Evolutionary conservation across 2,113 vertebrate species (phyloP).

Genomic region (Campylomormyrus tamandua): DNA sequence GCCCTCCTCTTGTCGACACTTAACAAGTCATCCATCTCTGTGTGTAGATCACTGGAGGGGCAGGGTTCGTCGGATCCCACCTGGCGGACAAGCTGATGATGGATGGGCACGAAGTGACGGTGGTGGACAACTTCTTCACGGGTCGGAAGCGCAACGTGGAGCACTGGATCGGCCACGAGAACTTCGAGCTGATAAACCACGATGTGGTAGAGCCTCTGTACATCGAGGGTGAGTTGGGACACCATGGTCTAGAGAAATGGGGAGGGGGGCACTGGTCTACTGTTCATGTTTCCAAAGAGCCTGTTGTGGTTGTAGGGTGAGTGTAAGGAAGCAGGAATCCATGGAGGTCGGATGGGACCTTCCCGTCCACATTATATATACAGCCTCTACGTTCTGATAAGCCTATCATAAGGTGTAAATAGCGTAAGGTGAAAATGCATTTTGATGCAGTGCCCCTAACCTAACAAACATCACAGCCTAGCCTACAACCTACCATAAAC

Average conservation of each 20-base stretch:
- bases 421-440: not conserved
- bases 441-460: not conserved
- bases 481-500: not conserved
- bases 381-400: not conserved
- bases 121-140: constrained; percentile 99
- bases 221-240: constrained; percentile 79
- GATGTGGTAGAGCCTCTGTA: constrained; percentile 97
- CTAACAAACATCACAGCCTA: not conserved
- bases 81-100: constrained; percentile 99
- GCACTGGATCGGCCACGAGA: constrained; percentile 98
- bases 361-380: not conserved
- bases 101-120: constrained; percentile 97
- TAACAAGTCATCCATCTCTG: not conserved
- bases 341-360: not conserved
- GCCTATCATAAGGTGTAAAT: too few relatives aligned
- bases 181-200: constrained; percentile 98
- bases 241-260: not conserved
- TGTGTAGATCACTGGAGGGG: constrained; percentile 88
- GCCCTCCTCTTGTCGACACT: not conserved
- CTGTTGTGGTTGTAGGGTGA: not conserved
- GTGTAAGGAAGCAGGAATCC: not conserved
- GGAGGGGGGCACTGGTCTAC: not conserved
- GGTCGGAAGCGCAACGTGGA: constrained; percentile 97
- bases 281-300: not conserved
- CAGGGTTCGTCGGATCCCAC: constrained; percentile 96